phyloP scores from a whole-genome alignment of 2,113 vertebrate species.

The Lepus timidus region DNA sequence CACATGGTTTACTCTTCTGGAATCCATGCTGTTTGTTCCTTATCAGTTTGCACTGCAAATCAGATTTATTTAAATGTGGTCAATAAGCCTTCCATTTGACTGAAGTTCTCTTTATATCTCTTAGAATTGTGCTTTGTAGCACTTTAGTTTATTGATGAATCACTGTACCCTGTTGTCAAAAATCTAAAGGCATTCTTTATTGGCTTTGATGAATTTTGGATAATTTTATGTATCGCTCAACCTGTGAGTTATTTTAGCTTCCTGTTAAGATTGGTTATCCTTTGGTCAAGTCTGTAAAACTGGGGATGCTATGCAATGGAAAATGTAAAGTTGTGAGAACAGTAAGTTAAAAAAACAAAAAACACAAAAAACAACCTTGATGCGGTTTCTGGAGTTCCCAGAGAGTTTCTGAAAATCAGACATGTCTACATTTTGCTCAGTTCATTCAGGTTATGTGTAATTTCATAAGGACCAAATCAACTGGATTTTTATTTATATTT shows the following conservation, averaged over 20 bases:
- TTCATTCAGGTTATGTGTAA: slow-evolving; percentile 14
- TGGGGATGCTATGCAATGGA: neutral
- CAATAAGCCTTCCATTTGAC: slow-evolving; percentile 59
- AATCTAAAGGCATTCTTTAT: slow-evolving; percentile 10
- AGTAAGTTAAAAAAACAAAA: neutral
- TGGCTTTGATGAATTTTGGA: slow-evolving; percentile 34
- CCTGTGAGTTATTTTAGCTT: slow-evolving; percentile 45
- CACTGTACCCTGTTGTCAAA: neutral
- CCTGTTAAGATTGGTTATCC: slow-evolving; percentile 33
- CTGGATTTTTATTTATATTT: slow-evolving; percentile 53
- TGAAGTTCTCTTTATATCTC: slow-evolving; percentile 44
- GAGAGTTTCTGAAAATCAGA: slow-evolving; percentile 40
- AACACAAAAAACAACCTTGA: neutral
- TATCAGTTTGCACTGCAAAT: slow-evolving; percentile 64
- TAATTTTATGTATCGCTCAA: neutral
- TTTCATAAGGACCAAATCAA: slow-evolving; percentile 51
- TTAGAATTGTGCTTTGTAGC: slow-evolving; percentile 16
- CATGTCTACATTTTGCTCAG: slow-evolving; percentile 5
- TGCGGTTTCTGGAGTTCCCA: slow-evolving; percentile 33
- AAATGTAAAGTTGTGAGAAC: slow-evolving; percentile 7
- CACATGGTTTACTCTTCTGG: slow-evolving; percentile 42
- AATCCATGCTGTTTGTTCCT: slow-evolving; percentile 66
- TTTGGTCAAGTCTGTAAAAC: slow-evolving; percentile 4
- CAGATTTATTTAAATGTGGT: slow-evolving; percentile 56
- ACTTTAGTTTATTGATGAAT: neutral